Percentiles rank a stretch among this genome's conserved stretches.
Conservation (phyloP, 2,113 vertebrate genomes). For the Anhinga anhinga region DNA sequence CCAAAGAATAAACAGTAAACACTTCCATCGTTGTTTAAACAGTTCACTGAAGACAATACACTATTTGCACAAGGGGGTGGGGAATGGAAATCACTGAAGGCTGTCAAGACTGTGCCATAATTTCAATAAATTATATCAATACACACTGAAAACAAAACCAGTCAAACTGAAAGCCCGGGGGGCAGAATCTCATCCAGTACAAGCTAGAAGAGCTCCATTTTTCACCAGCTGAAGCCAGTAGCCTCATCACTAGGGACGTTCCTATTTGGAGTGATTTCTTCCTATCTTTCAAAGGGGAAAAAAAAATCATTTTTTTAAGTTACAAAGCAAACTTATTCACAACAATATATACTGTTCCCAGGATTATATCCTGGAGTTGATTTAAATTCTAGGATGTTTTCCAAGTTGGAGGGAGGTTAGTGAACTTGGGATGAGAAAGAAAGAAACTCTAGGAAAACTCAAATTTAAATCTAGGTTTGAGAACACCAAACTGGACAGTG, state of each 20-base stretch:
- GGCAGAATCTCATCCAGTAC: neutral
- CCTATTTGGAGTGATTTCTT: neutral
- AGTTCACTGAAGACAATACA: neutral
- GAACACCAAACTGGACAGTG: neutral
- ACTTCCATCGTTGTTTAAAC: neutral
- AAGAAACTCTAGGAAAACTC: neutral
- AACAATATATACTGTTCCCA: neutral
- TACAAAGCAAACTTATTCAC: neutral
- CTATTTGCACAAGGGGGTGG: neutral
- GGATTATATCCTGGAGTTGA: neutral
- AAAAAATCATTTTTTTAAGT: neutral
- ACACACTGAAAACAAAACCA: slow-evolving; percentile 9
- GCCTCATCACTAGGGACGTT: neutral
- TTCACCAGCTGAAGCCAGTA: neutral
- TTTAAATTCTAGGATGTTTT: neutral
- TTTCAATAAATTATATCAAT: slow-evolving; percentile 20
- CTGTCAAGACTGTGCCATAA: neutral
- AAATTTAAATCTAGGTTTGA: neutral
- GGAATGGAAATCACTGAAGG: neutral
- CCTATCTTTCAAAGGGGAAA: neutral
- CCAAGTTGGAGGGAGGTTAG: neutral
- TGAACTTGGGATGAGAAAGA: neutral
- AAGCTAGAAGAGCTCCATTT: neutral
- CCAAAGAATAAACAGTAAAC: neutral
- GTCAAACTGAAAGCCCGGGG: neutral